These are phyloP conservation scores for Oreortyx pictus DNA, from an alignment of 2,797 vertebrate genomes.

Conservation along the genomic window DNA sequence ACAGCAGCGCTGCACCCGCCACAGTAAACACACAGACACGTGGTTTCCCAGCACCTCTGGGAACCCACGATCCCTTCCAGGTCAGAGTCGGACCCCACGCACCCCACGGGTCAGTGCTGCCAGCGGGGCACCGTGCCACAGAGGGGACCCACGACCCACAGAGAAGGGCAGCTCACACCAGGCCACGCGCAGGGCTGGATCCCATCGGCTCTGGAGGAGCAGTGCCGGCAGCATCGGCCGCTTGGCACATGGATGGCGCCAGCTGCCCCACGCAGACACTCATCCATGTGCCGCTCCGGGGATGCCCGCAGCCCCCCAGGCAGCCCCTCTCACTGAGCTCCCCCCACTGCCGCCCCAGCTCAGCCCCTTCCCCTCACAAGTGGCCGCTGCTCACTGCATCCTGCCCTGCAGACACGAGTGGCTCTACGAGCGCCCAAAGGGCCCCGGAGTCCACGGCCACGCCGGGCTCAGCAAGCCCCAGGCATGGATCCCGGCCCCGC, in stretches of 20 bases:
- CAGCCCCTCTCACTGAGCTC: background rate
- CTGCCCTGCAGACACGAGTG: background rate
- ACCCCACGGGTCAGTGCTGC: rapidly evolving
- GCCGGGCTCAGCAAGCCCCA: rapidly evolving
- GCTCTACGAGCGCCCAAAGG: rapidly evolving
- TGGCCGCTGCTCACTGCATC: rapidly evolving
- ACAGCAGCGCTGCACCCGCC: background rate
- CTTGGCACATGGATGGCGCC: background rate
- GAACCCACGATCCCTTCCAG: slow-evolving; percentile 53
- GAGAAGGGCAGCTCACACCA: background rate
- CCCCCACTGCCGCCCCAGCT: background rate
- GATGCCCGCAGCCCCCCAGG: background rate
- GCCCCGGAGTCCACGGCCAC: rapidly evolving
- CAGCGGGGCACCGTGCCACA: background rate
- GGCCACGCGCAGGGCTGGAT: background rate
- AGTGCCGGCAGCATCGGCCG: background rate
- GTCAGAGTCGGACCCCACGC: background rate
- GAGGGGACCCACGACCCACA: rapidly evolving
- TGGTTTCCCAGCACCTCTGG: slow-evolving; percentile 56
- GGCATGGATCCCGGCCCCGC: background rate
- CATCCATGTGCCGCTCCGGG: rapidly evolving
- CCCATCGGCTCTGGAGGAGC: background rate
- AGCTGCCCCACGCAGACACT: rapidly evolving
- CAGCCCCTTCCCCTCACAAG: rapidly evolving
- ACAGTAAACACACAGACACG: slow-evolving; percentile 48